A percentile compares a stretch with the other conserved stretches of the same genome.
Evolutionary conservation across 35 echinoderm and acorn worm species (phyloP).

Genomic region (Hemicentrotus pulcherrimus): DNA sequence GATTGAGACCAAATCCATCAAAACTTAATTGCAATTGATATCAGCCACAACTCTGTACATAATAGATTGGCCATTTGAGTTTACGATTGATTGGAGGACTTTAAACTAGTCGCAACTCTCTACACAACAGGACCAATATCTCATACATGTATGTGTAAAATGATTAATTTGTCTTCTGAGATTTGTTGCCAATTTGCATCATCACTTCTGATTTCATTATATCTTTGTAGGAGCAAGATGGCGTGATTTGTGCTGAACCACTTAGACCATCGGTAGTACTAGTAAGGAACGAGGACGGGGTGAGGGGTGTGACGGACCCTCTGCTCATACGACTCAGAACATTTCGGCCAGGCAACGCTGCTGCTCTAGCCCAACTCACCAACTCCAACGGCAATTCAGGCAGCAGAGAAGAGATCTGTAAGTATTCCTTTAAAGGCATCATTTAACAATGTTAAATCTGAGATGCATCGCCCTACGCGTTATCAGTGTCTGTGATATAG

Average conservation of each 20-base stretch:
- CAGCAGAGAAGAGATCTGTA: conserved; percentile 73
- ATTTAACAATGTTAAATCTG: no score
- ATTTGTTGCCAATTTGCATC: not conserved
- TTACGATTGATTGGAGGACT: no score
- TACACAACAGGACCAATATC: no score
- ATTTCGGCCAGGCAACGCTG: conserved; percentile 57
- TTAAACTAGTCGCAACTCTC: no score
- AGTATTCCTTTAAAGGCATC: conserved; percentile 41
- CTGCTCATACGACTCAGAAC: conserved; percentile 64
- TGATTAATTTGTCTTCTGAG: not conserved
- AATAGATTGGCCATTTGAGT: no score
- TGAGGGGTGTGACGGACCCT: conserved; percentile 55
- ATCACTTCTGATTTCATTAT: not conserved
- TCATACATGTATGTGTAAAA: no score
- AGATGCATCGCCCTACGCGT: no score
- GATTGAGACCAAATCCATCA: no score
- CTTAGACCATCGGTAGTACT: conserved; percentile 47
- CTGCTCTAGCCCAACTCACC: conserved; percentile 61
- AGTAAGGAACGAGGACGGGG: conserved; percentile 51
- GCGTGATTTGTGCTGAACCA: conserved; percentile 35
- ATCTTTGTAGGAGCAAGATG: conserved; percentile 59
- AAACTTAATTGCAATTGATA: no score
- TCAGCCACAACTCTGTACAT: no score
- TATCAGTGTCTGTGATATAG: no score
- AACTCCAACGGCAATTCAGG: conserved; percentile 39